A percentile compares a stretch with the other conserved stretches of the same genome.
These are phyloP conservation scores for Pseudococcus jackbeardsleyi DNA, from an alignment of 2,888 invertebrate genomes.

Conservation along the genomic window DNA sequence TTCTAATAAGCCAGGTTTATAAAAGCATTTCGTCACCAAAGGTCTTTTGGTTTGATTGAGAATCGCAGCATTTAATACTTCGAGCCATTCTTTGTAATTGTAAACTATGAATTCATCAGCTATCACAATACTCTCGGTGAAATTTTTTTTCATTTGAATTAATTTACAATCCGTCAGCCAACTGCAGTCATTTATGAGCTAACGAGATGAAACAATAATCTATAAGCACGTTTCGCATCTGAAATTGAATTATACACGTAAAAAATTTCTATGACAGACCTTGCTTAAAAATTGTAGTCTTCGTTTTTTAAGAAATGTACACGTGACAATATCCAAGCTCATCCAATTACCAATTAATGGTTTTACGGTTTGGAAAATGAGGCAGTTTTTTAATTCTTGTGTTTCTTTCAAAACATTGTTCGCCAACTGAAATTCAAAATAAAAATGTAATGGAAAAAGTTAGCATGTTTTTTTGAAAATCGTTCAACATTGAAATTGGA, in stretches of 20 bases:
- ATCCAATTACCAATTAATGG: not conserved
- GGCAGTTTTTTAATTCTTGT: not conserved
- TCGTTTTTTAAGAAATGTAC: constrained; percentile 49
- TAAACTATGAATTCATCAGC: constrained; percentile 33
- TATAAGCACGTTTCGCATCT: not conserved
- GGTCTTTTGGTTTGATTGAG: constrained; percentile 12
- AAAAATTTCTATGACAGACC: not conserved
- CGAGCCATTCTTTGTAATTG: constrained; percentile 53
- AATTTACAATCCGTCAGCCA: not conserved
- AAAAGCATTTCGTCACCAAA: constrained; percentile 43
- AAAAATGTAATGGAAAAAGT: not conserved
- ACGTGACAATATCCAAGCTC: not conserved
- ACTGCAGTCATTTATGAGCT: constrained; percentile 12
- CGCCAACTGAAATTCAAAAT: not conserved
- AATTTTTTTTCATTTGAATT: not conserved
- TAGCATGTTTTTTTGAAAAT: too few relatives aligned
- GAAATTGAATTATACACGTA: not conserved
- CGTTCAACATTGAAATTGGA: not conserved
- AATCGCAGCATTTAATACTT: not conserved
- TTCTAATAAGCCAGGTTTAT: constrained; percentile 53
- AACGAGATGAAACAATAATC: not conserved
- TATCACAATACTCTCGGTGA: not conserved
- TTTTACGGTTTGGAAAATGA: constrained; percentile 18
- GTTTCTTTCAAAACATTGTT: constrained; percentile 44
- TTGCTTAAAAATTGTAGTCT: constrained; percentile 51